These are phyloP conservation scores for Heliconius hermathena DNA, from an alignment of 1,140 invertebrate species.

Conservation along the genomic window DNA sequence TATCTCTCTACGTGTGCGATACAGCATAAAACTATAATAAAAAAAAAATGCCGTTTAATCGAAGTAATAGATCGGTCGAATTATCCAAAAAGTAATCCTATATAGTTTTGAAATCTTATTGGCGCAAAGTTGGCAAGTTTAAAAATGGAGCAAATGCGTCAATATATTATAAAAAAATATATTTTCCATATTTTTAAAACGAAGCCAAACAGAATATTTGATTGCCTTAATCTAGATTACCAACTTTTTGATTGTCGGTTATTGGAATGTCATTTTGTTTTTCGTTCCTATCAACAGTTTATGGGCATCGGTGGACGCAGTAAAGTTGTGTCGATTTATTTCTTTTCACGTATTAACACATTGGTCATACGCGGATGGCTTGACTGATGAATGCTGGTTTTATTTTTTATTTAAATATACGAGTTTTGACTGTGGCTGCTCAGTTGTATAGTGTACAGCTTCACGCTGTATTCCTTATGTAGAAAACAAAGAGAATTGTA, in stretches of 20 bases:
- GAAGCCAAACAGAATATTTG: slow-evolving; percentile 17
- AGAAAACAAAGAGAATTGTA: too few relatives aligned
- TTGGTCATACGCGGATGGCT: slow-evolving; percentile 29
- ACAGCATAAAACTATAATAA: too few relatives aligned
- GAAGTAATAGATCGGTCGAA: too few relatives aligned
- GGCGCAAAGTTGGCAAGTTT: background rate
- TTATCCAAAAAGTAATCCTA: background rate
- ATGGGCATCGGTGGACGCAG: slow-evolving; percentile 28
- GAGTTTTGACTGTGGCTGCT: background rate
- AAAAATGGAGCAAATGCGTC: background rate
- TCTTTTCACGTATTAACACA: slow-evolving; percentile 40
- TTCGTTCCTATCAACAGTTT: slow-evolving; percentile 20
- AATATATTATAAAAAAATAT: background rate
- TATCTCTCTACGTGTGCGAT: too few relatives aligned
- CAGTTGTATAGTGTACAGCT: background rate
- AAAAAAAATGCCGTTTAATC: too few relatives aligned
- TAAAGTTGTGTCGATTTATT: slow-evolving; percentile 41
- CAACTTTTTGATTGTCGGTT: slow-evolving; percentile 1
- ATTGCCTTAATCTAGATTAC: slow-evolving; percentile 24
- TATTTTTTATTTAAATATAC: slow-evolving; percentile 6
- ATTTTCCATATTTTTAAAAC: background rate
- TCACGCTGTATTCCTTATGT: too few relatives aligned
- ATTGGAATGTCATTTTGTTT: slow-evolving; percentile 28
- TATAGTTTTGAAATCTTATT: background rate
- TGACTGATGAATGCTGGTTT: slow-evolving; percentile 32